phyloP scores from a whole-genome alignment of 2,113 vertebrate species.

The Panthera tigris region DNA sequence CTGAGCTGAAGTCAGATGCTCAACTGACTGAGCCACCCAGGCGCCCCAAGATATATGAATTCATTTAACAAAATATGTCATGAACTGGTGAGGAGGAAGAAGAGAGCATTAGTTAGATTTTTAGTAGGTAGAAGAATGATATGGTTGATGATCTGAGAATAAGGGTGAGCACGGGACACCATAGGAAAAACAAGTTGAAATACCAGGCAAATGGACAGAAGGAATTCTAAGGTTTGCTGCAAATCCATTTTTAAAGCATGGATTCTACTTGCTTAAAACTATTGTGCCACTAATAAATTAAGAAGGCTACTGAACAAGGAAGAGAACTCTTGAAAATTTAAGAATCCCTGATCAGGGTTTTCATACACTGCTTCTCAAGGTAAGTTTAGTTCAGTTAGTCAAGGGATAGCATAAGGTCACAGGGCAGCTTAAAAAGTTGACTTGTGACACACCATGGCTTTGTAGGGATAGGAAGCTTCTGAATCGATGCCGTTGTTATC shows the following conservation, averaged over 20 bases:
- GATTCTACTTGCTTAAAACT: neutral
- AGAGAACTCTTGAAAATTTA: neutral
- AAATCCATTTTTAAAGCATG: slow-evolving; percentile 17
- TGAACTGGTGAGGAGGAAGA: neutral
- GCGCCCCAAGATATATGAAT: neutral
- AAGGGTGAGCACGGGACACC: neutral
- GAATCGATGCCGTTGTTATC: slow-evolving; percentile 91
- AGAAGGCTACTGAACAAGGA: neutral
- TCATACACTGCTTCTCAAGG: neutral
- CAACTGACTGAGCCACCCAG: no score
- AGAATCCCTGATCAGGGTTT: neutral
- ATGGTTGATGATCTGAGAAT: neutral
- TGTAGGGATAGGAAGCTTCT: slow-evolving; percentile 90
- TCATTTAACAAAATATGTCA: slow-evolving; percentile 1
- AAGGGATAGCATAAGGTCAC: neutral
- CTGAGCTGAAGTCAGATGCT: no score
- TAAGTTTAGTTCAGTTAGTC: neutral
- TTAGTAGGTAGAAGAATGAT: neutral
- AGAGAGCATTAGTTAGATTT: neutral
- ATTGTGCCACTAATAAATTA: neutral
- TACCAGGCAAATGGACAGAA: neutral
- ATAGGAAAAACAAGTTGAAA: neutral
- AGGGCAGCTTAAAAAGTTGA: neutral
- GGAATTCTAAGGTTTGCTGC: neutral
- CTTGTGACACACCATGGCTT: slow-evolving; percentile 83